A percentile compares a stretch with the other conserved stretches of the same genome.
Evolutionary conservation across 2,797 vertebrate genomes (phyloP).

Genomic region (Hydrophis major): DNA sequence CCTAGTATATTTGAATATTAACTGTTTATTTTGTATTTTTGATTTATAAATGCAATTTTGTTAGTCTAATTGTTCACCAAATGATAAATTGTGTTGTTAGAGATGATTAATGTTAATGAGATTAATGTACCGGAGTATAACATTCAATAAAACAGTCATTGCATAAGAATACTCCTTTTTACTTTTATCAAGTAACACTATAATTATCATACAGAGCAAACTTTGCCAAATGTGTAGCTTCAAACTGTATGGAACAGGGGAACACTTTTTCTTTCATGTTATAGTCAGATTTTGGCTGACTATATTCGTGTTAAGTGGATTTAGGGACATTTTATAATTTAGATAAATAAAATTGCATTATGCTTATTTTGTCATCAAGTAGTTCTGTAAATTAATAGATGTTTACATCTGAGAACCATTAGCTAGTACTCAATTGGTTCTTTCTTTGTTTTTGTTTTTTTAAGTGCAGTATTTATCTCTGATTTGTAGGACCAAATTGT

Average conservation of each 20-base stretch:
- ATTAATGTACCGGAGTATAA: neutral
- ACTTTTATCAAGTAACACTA: neutral
- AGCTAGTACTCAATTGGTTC: neutral
- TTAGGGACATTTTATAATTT: neutral
- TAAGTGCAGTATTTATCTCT: neutral
- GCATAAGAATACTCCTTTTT: neutral
- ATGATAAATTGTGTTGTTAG: neutral
- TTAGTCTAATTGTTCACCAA: neutral
- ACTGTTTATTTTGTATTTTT: conserved; percentile 1
- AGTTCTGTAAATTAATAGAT: neutral
- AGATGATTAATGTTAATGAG: neutral
- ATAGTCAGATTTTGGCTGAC: neutral
- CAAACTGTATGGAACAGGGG: neutral
- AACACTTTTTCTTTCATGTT: neutral
- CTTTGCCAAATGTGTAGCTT: neutral
- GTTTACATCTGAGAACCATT: neutral
- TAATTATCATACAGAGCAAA: conserved; percentile 5
- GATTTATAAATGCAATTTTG: neutral
- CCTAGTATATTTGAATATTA: conserved; percentile 10
- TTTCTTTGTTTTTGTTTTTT: neutral
- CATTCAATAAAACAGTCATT: neutral
- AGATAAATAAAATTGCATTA: neutral
- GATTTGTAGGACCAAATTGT: neutral
- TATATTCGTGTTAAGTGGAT: neutral
- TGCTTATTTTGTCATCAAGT: neutral